Conservation (phyloP, 1,140 invertebrate genomes). For the Octopus sinensis region DNA sequence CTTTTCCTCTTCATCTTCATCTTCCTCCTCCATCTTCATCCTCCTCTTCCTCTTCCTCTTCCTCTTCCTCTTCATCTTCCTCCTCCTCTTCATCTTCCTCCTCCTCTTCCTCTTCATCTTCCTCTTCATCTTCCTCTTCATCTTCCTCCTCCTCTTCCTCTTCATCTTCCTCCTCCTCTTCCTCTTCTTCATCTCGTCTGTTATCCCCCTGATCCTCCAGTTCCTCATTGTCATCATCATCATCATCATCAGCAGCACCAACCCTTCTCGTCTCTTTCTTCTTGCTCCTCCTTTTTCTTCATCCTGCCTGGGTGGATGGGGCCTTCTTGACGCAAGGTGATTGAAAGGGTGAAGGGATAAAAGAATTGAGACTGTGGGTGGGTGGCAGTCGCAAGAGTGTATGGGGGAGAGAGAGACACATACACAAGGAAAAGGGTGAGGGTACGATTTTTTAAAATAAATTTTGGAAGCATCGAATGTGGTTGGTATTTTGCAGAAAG, state of each 20-base stretch:
- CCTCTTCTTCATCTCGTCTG: conserved; percentile 4
- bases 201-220: background rate
- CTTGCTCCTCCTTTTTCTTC: too few relatives aligned
- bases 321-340: background rate
- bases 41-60: background rate
- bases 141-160: background rate
- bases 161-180: background rate
- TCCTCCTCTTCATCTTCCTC: background rate
- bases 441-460: too few relatives aligned
- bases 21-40: background rate
- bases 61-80: background rate
- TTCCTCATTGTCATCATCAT: conserved; percentile 16
- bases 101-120: conserved; percentile 8
- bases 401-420: too few relatives aligned
- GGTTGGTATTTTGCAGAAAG: too few relatives aligned
- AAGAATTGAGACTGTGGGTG: conserved; percentile 1
- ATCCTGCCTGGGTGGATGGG: background rate
- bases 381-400: too few relatives aligned
- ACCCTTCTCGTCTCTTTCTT: background rate
- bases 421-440: too few relatives aligned
- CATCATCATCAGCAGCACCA: background rate
- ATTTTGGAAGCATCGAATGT: too few relatives aligned
- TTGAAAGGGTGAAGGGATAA: background rate
- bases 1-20: conserved; percentile 4
- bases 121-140: conserved; percentile 12